phyloP scores from a whole-genome alignment of 2,113 vertebrate genomes.

The Phrynocephalus versicolor region DNA sequence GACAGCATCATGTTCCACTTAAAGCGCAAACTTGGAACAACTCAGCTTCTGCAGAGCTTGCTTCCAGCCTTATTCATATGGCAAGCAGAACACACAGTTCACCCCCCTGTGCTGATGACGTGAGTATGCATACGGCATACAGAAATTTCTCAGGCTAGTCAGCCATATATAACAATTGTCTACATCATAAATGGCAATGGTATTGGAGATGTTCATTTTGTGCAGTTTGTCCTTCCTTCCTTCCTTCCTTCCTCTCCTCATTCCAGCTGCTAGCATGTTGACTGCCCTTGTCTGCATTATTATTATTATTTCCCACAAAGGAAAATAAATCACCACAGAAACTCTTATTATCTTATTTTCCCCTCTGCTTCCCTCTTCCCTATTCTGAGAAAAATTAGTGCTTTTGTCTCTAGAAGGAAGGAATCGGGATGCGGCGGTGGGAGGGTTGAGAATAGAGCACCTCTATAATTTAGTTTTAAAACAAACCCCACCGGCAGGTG shows the following conservation, averaged over 20 bases:
- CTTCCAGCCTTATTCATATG: neutral
- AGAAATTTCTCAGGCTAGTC: slow-evolving; percentile 54
- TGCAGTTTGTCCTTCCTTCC: neutral
- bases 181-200: slow-evolving; percentile 71
- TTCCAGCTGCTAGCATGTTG: neutral
- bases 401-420: slow-evolving; percentile 65
- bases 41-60: neutral
- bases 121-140: slow-evolving; percentile 48
- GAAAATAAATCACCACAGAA: slow-evolving; percentile 78
- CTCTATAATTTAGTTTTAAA: slow-evolving; percentile 81
- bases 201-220: slow-evolving; percentile 44
- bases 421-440: neutral
- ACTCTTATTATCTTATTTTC: slow-evolving; percentile 81
- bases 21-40: neutral
- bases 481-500: slow-evolving; percentile 67
- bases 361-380: slow-evolving; percentile 70
- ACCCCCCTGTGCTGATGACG: slow-evolving; percentile 40
- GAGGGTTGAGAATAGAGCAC: slow-evolving; percentile 63
- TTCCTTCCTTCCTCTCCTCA: neutral
- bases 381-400: slow-evolving; percentile 78
- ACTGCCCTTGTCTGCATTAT: slow-evolving; percentile 58
- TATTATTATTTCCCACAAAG: slow-evolving; percentile 71
- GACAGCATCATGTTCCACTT: neutral
- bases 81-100: neutral
- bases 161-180: slow-evolving; percentile 62